A percentile compares a stretch with the other conserved stretches of the same genome.
Evolutionary conservation across 2,797 vertebrate species (phyloP).

Genomic region (Dryobates pubescens): DNA sequence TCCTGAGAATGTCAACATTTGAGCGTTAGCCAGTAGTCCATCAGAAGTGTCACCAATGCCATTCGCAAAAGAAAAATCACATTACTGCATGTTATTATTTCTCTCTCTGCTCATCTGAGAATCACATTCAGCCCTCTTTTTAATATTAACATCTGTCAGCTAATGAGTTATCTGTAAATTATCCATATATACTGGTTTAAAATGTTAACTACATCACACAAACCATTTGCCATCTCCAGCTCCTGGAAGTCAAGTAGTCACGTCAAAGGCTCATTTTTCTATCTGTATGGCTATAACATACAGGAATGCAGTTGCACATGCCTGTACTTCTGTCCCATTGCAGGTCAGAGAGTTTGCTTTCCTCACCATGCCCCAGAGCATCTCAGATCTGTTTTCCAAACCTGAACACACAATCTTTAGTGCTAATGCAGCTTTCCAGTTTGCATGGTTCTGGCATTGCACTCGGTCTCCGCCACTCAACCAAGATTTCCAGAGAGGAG

Average conservation of each 20-base stretch:
- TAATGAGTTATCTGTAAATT: conserved; percentile 4
- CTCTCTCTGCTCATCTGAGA: background rate
- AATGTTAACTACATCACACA: background rate
- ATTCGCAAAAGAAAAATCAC: background rate
- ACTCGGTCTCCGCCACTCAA: background rate
- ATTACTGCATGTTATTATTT: background rate
- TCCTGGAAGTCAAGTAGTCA: background rate
- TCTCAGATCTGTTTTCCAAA: background rate
- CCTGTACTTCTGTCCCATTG: background rate
- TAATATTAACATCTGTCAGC: background rate
- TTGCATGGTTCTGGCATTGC: background rate
- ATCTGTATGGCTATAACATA: background rate
- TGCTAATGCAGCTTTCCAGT: background rate
- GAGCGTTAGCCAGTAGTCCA: background rate
- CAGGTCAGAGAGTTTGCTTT: background rate
- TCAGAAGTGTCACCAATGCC: background rate
- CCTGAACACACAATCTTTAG: background rate
- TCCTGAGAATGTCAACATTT: background rate
- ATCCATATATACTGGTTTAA: background rate
- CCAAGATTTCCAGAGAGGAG: background rate
- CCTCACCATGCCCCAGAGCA: background rate
- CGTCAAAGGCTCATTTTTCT: background rate
- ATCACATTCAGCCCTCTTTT: background rate
- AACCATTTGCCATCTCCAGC: background rate
- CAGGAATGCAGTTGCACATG: background rate